A percentile compares a stretch with the other conserved stretches of the same genome.
Evolutionary conservation across 2,797 vertebrate genomes (phyloP).

Genomic region (Eremophila alpestris): DNA sequence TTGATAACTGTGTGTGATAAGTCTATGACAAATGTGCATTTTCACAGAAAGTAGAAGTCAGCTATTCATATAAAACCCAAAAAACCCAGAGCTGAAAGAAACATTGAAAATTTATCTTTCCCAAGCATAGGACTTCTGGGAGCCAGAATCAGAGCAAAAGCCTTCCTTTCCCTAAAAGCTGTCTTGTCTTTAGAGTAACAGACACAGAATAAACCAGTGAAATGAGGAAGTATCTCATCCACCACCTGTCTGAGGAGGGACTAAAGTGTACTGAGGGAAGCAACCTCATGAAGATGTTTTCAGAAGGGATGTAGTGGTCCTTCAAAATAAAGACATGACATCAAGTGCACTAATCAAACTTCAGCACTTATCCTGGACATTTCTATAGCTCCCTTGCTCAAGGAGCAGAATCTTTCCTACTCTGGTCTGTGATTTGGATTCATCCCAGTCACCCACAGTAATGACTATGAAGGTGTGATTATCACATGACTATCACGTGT

Average conservation of each 20-base stretch:
- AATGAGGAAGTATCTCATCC: neutral
- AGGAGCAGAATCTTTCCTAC: neutral
- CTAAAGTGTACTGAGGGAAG: neutral
- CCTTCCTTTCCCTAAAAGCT: neutral
- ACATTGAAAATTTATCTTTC: neutral
- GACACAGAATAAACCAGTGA: neutral
- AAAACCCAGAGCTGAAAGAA: neutral
- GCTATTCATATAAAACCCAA: neutral
- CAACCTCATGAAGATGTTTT: neutral
- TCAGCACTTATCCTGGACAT: neutral
- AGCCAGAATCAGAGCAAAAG: neutral
- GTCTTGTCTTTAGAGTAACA: neutral
- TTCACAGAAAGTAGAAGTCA: slow-evolving; percentile 9
- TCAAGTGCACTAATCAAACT: neutral
- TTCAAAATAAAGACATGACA: neutral
- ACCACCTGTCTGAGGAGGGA: neutral
- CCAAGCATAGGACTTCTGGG: neutral
- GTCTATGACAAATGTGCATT: neutral
- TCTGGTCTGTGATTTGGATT: neutral
- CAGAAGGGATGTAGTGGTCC: neutral
- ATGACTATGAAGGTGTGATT: neutral
- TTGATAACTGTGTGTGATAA: neutral
- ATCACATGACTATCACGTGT: neutral
- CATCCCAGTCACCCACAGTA: too few species aligned
- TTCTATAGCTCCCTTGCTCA: neutral